Evolutionary conservation across 30 jellyfish, hydroid and myxozoan genomes (phyloP), one percentile per base, ranked within the genome.

Genomic region (Hydractinia echinata): DNA sequence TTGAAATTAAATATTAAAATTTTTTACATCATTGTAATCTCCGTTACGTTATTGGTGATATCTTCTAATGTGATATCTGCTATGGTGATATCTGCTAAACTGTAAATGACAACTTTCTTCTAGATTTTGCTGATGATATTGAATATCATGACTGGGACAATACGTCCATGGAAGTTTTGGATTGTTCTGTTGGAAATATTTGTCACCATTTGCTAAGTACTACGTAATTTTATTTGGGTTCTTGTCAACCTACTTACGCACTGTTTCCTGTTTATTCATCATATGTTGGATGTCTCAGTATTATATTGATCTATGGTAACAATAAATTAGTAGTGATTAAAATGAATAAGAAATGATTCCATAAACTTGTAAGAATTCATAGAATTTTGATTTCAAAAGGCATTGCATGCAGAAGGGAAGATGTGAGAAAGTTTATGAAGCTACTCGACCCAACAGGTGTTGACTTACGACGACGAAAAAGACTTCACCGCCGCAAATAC

Each of bases 161-260:
- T n/a, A 55, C 86, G 97, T 14, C 97, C 97, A 14, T 89, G 97
- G 97, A 20, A 81, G 11, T 89, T 89, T 61, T 89, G 97, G 97
- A 73, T 89, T n/a, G 92, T 84, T 89, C 77, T 89, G 97, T 77
- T 89, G 97, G 97, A 89, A 89, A 70, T 89, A 89, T 73, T 82
- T 89, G 51, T 89, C 97, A 10, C 97, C 97, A 0, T 50, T 89
- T 44, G 97, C 95, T n/a, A n/a, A 16, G 76, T 89, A 7, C 56
- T 89, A n/a, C 48, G 67, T 81, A 83, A 84, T 89, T n/a, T 66
- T 89, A 61, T 89, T 5, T 89, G 97, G 97, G 85, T 93, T 5
- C 60, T 89, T 56, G 86, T 85, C 50, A 88, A 72, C 44, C n/a
- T n/a, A 67, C 71, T 16, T 80, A 53, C 44, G 58, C 18, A 66